Evolutionary conservation across 2,797 vertebrate species (phyloP).

Genomic region (Pagetopsis macropterus): DNA sequence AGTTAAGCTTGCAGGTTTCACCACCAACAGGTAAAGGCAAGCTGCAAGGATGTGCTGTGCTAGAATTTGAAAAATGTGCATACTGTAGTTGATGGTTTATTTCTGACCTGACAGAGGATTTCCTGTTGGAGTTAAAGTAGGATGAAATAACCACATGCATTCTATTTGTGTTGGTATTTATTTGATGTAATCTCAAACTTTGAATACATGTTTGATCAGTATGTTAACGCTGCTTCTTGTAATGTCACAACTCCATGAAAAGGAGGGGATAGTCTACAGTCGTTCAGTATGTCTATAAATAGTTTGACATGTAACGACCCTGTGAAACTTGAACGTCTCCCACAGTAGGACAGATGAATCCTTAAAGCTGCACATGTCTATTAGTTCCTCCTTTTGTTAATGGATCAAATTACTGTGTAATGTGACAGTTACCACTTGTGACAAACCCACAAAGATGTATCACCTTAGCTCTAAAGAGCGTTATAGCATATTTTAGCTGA

Average conservation of each 20-base stretch:
- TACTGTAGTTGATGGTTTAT: background rate
- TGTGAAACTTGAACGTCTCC: constrained; percentile 46
- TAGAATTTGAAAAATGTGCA: background rate
- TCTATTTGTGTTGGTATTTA: background rate
- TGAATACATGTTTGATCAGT: background rate
- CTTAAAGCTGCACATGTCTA: constrained; percentile 34
- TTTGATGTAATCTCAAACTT: too few species aligned
- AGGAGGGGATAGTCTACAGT: background rate
- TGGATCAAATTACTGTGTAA: background rate
- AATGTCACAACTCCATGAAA: background rate
- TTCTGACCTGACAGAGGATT: background rate
- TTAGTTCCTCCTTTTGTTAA: background rate
- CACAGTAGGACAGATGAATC: background rate
- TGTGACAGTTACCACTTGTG: background rate
- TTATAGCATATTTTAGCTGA: too few species aligned
- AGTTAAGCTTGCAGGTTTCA: background rate
- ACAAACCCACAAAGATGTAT: background rate
- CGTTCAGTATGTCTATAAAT: constrained; percentile 50
- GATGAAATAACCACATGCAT: background rate
- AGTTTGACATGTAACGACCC: constrained; percentile 28
- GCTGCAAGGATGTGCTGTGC: background rate
- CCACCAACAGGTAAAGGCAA: background rate
- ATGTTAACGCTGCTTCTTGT: background rate
- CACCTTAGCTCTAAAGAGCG: too few species aligned
- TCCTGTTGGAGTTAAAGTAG: too few species aligned